A percentile compares a stretch with the other conserved stretches of the same genome.
Evolutionary conservation across 2,113 vertebrate species (phyloP).

Genomic region (Coregonus clupeaformis): DNA sequence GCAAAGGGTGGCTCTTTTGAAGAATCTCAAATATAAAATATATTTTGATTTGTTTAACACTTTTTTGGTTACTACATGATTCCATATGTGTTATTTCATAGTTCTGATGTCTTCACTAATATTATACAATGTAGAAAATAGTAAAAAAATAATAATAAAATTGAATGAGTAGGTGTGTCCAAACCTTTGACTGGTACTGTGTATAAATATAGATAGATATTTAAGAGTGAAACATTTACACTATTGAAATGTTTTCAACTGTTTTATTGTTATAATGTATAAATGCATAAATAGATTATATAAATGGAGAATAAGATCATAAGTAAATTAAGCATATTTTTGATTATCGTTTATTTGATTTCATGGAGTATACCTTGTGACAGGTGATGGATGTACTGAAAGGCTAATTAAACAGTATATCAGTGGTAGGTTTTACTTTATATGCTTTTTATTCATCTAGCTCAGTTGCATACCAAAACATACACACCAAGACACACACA

Average conservation of each 20-base stretch:
- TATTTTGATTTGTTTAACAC: too few relatives aligned
- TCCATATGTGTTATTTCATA: too few relatives aligned
- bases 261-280: constrained; percentile 23
- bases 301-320: neutral
- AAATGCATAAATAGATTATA: constrained; percentile 3
- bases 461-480: constrained; percentile 29
- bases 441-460: constrained; percentile 43
- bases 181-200: too few relatives aligned
- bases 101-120: too few relatives aligned
- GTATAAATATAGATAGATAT: neutral
- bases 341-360: neutral
- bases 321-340: neutral
- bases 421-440: neutral
- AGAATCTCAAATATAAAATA: too few relatives aligned
- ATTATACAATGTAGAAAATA: too few relatives aligned
- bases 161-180: too few relatives aligned
- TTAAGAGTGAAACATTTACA: constrained; percentile 13
- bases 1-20: too few relatives aligned
- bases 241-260: constrained; percentile 26
- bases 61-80: too few relatives aligned
- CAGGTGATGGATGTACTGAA: constrained; percentile 2
- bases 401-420: constrained; percentile 36
- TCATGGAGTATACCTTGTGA: neutral
- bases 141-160: too few relatives aligned
- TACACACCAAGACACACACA: constrained; percentile 1